Evolutionary conservation across 2,888 invertebrate genomes (phyloP), one percentile per base, ranked within the genome.

Genomic region (Himalopsyche tibetana): DNA sequence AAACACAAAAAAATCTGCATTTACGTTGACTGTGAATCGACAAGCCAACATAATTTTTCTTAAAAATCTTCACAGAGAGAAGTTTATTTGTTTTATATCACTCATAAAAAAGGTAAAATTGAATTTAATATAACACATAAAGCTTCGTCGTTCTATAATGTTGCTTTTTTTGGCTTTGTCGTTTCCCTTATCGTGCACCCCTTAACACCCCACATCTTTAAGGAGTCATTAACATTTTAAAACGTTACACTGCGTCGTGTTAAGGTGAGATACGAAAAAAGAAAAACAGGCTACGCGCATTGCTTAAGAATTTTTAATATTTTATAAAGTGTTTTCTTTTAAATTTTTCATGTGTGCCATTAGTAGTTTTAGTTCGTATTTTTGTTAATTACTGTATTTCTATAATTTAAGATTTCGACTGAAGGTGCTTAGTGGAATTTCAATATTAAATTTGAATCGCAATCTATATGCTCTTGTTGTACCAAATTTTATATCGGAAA

Each of bases 71-170:
- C 19, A 63, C n/a, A 28, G 19, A 2, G 63, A n/a, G 63, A 63
- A 63, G 63, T 63, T 63, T 63, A 63, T 63, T 63, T 63, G 63
- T 63, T 63, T 63, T 63, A 63, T 63, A 63, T 63, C 63, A 63
- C 63, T 63, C 63, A 63, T 63, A 63, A 63, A 63, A 63, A 63
- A 28, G 19, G 63, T 19, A 19, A 19, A 63, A 63, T 63, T 63
- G 63, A 63, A 63, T 63, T 63, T 19, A 63, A 63, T 63, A 63
- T 63, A 63, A 63, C 63, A 19, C 63, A 63, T 63, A 63, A 63
- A 63, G 28, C 63, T 28, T 6, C 19, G 15, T 51, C 15, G 63
- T 19, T 63, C n/a, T 63, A 63, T 63, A 63, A 19, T 63, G 63
- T 63, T 63, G 19, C 19, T 63, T 63, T 63, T 19, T 28, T 63